phyloP scores from a whole-genome alignment of 2,797 vertebrate genomes.

The Nyctibius grandis region DNA sequence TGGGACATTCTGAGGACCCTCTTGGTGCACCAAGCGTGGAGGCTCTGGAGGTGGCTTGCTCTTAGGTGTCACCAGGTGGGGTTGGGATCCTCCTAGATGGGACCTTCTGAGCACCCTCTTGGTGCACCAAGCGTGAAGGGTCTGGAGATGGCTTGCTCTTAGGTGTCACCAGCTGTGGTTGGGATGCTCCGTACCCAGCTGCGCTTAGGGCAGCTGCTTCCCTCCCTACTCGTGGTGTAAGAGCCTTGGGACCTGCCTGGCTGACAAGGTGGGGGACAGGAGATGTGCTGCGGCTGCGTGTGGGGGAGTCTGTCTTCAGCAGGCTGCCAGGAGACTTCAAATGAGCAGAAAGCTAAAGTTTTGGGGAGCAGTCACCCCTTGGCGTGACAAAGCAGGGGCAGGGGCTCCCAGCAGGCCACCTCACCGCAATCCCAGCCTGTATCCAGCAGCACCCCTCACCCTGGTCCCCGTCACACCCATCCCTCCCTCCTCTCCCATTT shows the following conservation, averaged over 20 bases:
- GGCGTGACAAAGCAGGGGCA: background rate
- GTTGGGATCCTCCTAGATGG: background rate
- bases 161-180: background rate
- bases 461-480: background rate
- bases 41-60: background rate
- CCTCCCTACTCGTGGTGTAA: too few species aligned
- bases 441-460: background rate
- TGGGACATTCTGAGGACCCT: background rate
- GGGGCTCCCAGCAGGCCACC: background rate
- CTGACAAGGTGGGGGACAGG: background rate
- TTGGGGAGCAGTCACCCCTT: background rate
- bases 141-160: too few species aligned
- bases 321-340: background rate
- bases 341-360: background rate
- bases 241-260: background rate
- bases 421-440: background rate
- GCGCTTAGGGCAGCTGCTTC: rapidly evolving
- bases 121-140: too few species aligned
- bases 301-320: background rate
- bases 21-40: too few species aligned
- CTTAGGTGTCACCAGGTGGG: background rate
- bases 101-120: too few species aligned
- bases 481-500: background rate
- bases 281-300: background rate
- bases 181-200: background rate